Percentiles rank a stretch among this genome's conserved stretches.
phyloP scores from a whole-genome alignment of 1,140 invertebrate genomes.

The Drosophila sechellia region DNA sequence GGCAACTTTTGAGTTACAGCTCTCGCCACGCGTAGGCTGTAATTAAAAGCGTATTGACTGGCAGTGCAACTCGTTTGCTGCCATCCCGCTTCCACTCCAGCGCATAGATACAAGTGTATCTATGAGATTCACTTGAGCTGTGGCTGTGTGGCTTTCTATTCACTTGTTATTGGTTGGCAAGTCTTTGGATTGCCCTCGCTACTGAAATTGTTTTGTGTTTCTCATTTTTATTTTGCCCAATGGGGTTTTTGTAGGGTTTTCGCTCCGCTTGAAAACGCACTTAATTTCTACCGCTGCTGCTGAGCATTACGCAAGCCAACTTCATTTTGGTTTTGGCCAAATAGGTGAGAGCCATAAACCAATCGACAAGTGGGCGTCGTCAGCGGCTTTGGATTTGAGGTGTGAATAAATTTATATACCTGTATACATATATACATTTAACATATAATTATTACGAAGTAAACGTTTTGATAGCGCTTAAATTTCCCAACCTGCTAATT shows the following conservation, averaged over 20 bases:
- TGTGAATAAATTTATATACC: slow-evolving; percentile 76
- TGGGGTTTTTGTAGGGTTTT: slow-evolving; percentile 49
- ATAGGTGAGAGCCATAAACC: slow-evolving; percentile 61
- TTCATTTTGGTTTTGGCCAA: slow-evolving; percentile 67
- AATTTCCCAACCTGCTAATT: slow-evolving; percentile 31
- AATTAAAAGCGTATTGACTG: slow-evolving; percentile 82
- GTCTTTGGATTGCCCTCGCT: slow-evolving; percentile 16
- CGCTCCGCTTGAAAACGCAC: slow-evolving; percentile 25
- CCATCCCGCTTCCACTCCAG: slow-evolving; percentile 63
- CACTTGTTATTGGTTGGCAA: slow-evolving; percentile 71
- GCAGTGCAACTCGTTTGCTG: slow-evolving; percentile 54
- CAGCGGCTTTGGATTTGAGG: slow-evolving; percentile 64
- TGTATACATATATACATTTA: slow-evolving; percentile 1
- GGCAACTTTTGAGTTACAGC: slow-evolving; percentile 60
- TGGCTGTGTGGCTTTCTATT: slow-evolving; percentile 31
- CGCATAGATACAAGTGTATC: slow-evolving; percentile 25
- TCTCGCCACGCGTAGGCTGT: slow-evolving; percentile 62
- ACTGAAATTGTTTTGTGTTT: slow-evolving; percentile 37
- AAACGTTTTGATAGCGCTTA: slow-evolving; percentile 51
- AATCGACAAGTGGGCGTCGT: slow-evolving; percentile 70
- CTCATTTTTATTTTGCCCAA: slow-evolving; percentile 37
- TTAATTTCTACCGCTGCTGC: slow-evolving; percentile 37
- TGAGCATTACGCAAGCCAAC: slow-evolving; percentile 77
- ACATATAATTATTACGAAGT: slow-evolving; percentile 10
- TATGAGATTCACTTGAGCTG: slow-evolving; percentile 23